These are phyloP conservation scores for Aradus depressus DNA, from an alignment of 2,888 invertebrate genomes.

Conservation along the genomic window DNA sequence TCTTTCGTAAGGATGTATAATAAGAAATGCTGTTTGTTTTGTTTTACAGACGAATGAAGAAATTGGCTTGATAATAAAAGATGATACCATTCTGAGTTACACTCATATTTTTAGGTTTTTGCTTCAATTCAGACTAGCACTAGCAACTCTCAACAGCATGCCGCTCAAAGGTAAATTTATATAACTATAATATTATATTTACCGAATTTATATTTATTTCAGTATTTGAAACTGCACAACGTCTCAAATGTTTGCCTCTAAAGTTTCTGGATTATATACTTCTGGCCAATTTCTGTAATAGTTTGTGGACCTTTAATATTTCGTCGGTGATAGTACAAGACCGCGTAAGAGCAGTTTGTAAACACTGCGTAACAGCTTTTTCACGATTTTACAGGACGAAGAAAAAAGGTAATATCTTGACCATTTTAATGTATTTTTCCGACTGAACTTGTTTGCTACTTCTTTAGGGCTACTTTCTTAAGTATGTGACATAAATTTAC, in stretches of 20 bases:
- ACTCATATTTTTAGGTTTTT: conserved; percentile 7
- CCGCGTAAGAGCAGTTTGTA: too few species aligned
- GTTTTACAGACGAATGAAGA: conserved; percentile 2
- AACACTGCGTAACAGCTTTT: too few species aligned
- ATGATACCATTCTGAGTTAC: conserved; percentile 1
- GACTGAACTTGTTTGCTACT: too few species aligned
- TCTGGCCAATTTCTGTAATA: too few species aligned
- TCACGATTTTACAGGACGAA: too few species aligned
- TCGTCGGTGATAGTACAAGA: too few species aligned
- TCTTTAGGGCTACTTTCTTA: too few species aligned
- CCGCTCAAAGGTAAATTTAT: conserved; percentile 8
- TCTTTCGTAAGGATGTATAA: background rate
- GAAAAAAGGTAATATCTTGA: too few species aligned
- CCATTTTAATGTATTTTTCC: too few species aligned
- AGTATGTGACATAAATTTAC: too few species aligned
- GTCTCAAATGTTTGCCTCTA: background rate
- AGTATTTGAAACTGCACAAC: background rate
- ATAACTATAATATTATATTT: background rate
- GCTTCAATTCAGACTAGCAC: conserved; percentile 4
- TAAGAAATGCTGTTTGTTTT: background rate
- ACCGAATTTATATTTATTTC: background rate
- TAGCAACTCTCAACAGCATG: conserved; percentile 3
- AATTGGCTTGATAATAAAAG: background rate
- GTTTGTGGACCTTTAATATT: too few species aligned
- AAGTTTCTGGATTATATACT: too few species aligned